These are phyloP conservation scores for Melanchra persicariae DNA, from an alignment of 2,888 invertebrate genomes.

Conservation along the genomic window DNA sequence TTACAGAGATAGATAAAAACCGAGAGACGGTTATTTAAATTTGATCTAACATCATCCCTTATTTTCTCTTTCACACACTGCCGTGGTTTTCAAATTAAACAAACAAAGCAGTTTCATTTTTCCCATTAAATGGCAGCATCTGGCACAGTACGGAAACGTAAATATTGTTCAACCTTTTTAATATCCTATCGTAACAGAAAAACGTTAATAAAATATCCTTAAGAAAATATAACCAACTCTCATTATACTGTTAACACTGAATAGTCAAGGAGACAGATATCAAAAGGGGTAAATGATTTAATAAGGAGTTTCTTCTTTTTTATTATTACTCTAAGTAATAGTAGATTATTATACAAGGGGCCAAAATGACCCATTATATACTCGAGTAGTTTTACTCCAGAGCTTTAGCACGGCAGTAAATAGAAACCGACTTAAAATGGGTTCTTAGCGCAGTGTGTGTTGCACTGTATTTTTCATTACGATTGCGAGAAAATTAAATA, in stretches of 20 bases:
- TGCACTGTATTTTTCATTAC: too few species aligned
- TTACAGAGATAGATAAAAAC: too few species aligned
- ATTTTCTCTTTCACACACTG: background rate
- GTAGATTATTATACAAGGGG: too few species aligned
- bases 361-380: too few species aligned
- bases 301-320: too few species aligned
- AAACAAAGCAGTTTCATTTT: background rate
- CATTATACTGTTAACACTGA: slow-evolving; percentile 39
- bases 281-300: background rate
- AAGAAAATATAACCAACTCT: slow-evolving; percentile 41
- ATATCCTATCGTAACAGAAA: slow-evolving; percentile 35
- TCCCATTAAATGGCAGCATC: background rate
- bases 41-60: background rate
- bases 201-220: slow-evolving; percentile 46
- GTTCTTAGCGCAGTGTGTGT: too few species aligned
- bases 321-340: too few species aligned
- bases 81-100: background rate
- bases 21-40: too few species aligned
- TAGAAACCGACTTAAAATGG: too few species aligned
- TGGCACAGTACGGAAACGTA: slow-evolving; percentile 3
- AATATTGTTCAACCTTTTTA: slow-evolving; percentile 49
- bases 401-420: too few species aligned
- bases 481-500: too few species aligned
- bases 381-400: too few species aligned
- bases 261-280: slow-evolving; percentile 30